These are phyloP conservation scores for Poecilia latipinna DNA, from an alignment of 2,113 vertebrate genomes.

Conservation along the genomic window DNA sequence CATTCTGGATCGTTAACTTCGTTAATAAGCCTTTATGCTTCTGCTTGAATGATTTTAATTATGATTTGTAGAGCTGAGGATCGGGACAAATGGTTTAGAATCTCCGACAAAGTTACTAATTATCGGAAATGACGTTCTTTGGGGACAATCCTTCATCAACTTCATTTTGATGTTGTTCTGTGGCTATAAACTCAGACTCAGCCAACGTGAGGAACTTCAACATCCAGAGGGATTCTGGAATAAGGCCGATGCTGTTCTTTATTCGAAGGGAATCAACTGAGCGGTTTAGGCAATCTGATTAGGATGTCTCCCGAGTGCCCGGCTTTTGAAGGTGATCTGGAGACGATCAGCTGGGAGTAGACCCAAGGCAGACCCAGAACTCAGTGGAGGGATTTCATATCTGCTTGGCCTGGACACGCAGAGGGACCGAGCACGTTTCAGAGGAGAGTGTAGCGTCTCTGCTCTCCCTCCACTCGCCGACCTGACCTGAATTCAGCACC, in stretches of 20 bases:
- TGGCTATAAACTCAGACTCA: not conserved
- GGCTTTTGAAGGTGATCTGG: not conserved
- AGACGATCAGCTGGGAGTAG: constrained; percentile 6
- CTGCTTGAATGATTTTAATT: not conserved
- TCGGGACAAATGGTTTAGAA: not conserved
- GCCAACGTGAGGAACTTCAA: not conserved
- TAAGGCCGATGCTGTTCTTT: not conserved
- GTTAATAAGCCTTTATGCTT: not conserved
- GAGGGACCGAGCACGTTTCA: not conserved
- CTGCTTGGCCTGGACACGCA: not conserved
- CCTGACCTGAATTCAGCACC: not conserved
- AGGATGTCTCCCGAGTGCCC: not conserved
- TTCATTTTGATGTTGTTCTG: not conserved
- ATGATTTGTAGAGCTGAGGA: not conserved
- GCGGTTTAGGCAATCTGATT: not conserved
- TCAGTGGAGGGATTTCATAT: constrained; percentile 1
- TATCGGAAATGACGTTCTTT: not conserved
- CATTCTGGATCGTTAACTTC: not conserved
- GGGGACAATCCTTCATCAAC: not conserved
- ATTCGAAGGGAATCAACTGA: not conserved
- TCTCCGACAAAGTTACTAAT: not conserved
- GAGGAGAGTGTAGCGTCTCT: not conserved
- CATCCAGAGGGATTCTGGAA: not conserved
- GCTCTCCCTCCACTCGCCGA: not conserved
- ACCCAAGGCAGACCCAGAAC: constrained; percentile 1